Base-by-base conservation (phyloP, 2,888 invertebrate genomes). In the Gasteruption jaculator region DNA sequence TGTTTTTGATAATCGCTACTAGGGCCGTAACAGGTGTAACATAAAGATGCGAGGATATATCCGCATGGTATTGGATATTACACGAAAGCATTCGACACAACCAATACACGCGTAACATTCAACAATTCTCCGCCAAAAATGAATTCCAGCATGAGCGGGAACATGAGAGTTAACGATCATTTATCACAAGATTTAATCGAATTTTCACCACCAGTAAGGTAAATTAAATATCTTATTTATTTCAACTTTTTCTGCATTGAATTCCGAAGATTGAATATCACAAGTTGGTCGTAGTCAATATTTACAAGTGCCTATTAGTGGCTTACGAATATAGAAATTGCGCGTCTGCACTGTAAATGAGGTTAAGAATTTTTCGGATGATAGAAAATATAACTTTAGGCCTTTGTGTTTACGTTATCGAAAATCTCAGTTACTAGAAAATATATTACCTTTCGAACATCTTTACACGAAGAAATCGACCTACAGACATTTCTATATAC, bases 91-190 rank as follows among this genome's bases (percentile, higher is more conserved):
- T 18, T 14, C 19, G 27, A 36, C 22, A 5, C 10, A 14, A 21
- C 15, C 44, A 39, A 44, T 34, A 30, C 26, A 24, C 14, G 21
- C 25, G 20, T 25, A 8, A 20, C 38, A 11, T 31, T 34, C 34
- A 46, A 53, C 52, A 43, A 52, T 56, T 56, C 56, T 58, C 55
- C 56, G 61, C 53, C 57, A 57, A 61, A 61, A 58, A 64, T 62
- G 63, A 63, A 60, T 58, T 50, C 61, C 44, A 56, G 49, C 50
- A 49, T 52, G 49, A 51, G 50, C 30, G 58, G 54, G 25, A 48
- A 52, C 33, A 54, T 52, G 36, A 47, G 52, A 19, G 38, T 58
- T 8, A 41, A 34, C 20, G 49, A 57, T 20, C 52, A 58, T 18
- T 42, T 44, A 22, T 31, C 48, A 3, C 49, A 57, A 2, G 51